These are phyloP conservation scores for Mycteria americana DNA, from an alignment of 2,797 vertebrate species.

Conservation along the genomic window DNA sequence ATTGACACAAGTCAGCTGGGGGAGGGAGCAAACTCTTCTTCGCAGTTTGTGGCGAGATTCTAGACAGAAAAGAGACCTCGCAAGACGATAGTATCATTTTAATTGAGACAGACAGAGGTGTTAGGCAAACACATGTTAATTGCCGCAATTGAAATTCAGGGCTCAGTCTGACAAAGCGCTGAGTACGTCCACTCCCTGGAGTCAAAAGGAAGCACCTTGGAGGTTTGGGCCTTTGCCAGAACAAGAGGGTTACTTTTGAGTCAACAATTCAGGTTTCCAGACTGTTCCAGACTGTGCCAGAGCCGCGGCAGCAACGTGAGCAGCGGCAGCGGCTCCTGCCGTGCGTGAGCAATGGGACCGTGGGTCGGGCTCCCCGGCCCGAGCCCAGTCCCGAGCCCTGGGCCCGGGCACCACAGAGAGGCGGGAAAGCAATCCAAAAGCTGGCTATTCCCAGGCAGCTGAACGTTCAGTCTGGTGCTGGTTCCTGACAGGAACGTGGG, in stretches of 20 bases:
- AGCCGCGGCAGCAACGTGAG: neutral
- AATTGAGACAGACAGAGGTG: slow-evolving; percentile 54
- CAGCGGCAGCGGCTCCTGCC: fast-evolving
- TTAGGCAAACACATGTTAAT: slow-evolving; percentile 52
- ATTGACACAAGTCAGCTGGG: slow-evolving; percentile 24
- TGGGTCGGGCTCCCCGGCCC: fast-evolving
- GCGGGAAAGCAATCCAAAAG: neutral
- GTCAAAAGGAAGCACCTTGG: slow-evolving; percentile 56
- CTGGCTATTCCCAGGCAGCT: neutral
- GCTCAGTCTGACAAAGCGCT: slow-evolving; percentile 37
- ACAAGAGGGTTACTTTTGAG: slow-evolving; percentile 26
- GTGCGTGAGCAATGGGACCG: neutral
- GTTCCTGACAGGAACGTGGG: fast-evolving
- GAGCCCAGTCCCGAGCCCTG: fast-evolving
- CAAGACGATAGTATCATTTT: slow-evolving; percentile 59
- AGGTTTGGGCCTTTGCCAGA: slow-evolving; percentile 41
- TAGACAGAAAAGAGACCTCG: slow-evolving; percentile 32
- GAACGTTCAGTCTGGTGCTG: neutral
- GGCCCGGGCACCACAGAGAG: neutral
- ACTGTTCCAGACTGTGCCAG: neutral
- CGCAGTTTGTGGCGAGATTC: neutral
- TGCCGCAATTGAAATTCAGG: slow-evolving; percentile 32
- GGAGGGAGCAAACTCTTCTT: neutral
- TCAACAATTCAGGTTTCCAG: slow-evolving; percentile 38
- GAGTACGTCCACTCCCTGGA: slow-evolving; percentile 14